A percentile compares a stretch with the other conserved stretches of the same genome.
phyloP scores from a whole-genome alignment of 2,113 vertebrate species.

The Carettochelys insculpta region DNA sequence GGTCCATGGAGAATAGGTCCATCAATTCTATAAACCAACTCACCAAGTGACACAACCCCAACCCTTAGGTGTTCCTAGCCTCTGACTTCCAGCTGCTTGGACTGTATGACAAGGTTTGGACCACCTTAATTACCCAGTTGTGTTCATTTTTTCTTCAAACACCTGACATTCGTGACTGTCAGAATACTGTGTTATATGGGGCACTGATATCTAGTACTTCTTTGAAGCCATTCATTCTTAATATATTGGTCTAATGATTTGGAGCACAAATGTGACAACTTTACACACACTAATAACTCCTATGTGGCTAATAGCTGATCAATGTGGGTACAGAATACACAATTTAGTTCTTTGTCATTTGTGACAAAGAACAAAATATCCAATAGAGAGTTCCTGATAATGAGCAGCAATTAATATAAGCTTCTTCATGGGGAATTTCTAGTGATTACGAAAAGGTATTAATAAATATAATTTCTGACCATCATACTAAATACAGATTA shows the following conservation, averaged over 20 bases:
- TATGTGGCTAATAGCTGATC: neutral
- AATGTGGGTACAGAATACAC: neutral
- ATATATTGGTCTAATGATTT: neutral
- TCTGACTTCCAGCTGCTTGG: neutral
- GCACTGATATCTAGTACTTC: no score
- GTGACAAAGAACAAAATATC: neutral
- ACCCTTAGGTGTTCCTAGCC: neutral
- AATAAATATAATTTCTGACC: neutral
- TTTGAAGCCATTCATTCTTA: no score
- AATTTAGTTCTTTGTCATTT: neutral
- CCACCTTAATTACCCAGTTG: neutral
- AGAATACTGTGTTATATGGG: no score
- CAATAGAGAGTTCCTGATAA: neutral
- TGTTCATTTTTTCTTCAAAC: neutral
- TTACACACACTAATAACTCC: neutral
- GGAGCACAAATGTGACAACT: neutral
- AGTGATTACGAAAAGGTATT: neutral
- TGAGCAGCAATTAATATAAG: neutral
- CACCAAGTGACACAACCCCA: neutral
- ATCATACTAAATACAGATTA: neutral
- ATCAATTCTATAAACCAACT: neutral
- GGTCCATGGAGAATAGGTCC: neutral
- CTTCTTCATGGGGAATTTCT: neutral
- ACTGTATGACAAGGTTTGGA: neutral
- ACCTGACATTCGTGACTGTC: neutral